A percentile compares a stretch with the other conserved stretches of the same genome.
Evolutionary conservation across 2,113 vertebrate species (phyloP).

Genomic region (Pteropus alecto): DNA sequence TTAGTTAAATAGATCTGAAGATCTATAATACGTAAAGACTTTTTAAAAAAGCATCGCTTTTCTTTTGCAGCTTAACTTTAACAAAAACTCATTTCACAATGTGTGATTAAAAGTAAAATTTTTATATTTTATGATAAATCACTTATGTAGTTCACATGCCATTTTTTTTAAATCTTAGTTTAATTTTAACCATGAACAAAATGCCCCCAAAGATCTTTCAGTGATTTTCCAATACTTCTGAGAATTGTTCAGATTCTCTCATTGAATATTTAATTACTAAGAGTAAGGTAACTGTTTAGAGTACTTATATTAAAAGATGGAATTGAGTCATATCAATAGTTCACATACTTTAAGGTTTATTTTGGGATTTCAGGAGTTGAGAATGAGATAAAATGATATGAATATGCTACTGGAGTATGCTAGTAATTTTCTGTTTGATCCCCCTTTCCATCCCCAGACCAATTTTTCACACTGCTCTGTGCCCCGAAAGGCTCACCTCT

Average conservation of each 20-base stretch:
- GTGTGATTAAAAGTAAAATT: constrained; percentile 35
- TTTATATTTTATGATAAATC: constrained; percentile 62
- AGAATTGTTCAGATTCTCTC: constrained; percentile 26
- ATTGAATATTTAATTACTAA: constrained; percentile 18
- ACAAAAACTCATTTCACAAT: constrained; percentile 17
- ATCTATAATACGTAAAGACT: background rate
- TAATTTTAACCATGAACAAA: constrained; percentile 60
- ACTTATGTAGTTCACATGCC: background rate
- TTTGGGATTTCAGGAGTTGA: constrained; percentile 7
- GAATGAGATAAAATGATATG: background rate
- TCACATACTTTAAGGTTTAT: background rate
- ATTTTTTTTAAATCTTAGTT: constrained; percentile 5
- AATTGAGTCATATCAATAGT: constrained; percentile 36
- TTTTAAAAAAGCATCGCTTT: background rate
- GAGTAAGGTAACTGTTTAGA: background rate
- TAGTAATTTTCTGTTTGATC: background rate
- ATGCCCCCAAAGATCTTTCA: constrained; percentile 28
- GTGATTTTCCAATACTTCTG: constrained; percentile 31
- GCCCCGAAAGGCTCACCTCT: background rate
- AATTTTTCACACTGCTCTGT: background rate
- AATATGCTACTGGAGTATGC: background rate
- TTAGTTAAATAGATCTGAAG: background rate
- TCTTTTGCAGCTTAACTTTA: constrained; percentile 26
- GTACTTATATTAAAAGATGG: constrained; percentile 14
- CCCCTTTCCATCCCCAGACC: background rate